These are phyloP conservation scores for Drosophila tristis DNA, from an alignment of 1,140 invertebrate species.

Conservation along the genomic window DNA sequence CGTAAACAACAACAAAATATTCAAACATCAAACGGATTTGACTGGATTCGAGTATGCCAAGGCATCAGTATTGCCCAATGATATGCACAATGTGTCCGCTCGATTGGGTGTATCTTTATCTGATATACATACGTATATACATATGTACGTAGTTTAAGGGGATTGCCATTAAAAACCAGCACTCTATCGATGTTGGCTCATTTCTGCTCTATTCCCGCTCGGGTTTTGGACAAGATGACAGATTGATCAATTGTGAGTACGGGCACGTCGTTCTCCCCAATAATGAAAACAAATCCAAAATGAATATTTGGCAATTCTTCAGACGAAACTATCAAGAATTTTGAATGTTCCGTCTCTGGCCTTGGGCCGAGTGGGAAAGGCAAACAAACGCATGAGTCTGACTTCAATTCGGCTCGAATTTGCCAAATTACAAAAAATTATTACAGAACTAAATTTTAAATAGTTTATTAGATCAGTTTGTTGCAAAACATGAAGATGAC, in stretches of 20 bases:
- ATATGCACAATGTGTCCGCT: constrained; percentile 38
- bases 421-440: constrained; percentile 51
- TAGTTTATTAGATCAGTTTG: constrained; percentile 44
- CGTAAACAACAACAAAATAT: not conserved
- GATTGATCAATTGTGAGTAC: constrained; percentile 70
- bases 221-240: constrained; percentile 59
- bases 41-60: too few species aligned
- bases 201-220: constrained; percentile 8
- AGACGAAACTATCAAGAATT: constrained; percentile 75
- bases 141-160: too few species aligned
- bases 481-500: constrained; percentile 12
- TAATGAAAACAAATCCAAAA: constrained; percentile 15
- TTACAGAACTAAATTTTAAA: constrained; percentile 37
- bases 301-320: constrained; percentile 51
- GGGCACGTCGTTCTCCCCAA: constrained; percentile 55
- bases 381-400: constrained; percentile 21
- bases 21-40: constrained; percentile 4
- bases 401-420: constrained; percentile 30
- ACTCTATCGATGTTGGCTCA: constrained; percentile 26
- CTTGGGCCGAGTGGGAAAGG: constrained; percentile 66
- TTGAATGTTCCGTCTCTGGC: constrained; percentile 66
- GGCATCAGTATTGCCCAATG: constrained; percentile 27
- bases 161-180: constrained; percentile 19
- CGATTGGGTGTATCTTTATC: constrained; percentile 47
- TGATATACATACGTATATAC: not conserved